Conservation (phyloP, 2,113 vertebrate genomes). For the Paradoxurus hermaphroditus region DNA sequence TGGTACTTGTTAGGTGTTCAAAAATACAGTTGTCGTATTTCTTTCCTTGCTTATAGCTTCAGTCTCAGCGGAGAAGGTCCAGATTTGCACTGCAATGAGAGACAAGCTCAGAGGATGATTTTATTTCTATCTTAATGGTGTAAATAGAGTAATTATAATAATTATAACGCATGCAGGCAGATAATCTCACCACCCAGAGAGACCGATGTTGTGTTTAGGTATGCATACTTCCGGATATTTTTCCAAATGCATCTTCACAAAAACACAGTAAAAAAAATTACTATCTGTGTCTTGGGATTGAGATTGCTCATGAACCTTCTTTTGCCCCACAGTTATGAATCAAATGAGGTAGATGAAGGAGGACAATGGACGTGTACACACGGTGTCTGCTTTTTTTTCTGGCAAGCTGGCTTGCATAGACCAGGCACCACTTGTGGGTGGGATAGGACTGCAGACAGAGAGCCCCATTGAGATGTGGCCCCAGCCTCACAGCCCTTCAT, state of each 20-base stretch:
- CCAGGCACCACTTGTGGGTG: no score
- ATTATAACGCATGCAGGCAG: neutral
- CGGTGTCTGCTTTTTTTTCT: neutral
- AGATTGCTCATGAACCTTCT: neutral
- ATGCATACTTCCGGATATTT: neutral
- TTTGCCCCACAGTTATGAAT: neutral
- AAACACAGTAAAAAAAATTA: neutral
- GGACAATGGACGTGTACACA: rapidly evolving
- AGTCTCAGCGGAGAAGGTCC: neutral
- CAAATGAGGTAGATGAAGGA: neutral
- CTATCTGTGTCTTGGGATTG: no score
- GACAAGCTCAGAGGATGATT: neutral
- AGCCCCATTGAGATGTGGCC: rapidly evolving
- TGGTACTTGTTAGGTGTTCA: rapidly evolving
- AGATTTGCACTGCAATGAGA: neutral
- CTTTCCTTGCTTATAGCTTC: neutral
- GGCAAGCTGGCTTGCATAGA: neutral
- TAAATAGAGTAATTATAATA: neutral
- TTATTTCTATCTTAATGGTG: neutral
- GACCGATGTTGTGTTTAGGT: neutral
- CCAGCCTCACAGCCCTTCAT: neutral
- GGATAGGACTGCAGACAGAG: neutral
- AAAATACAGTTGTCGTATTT: rapidly evolving
- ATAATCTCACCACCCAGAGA: neutral
- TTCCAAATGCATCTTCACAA: neutral